phyloP scores from a whole-genome alignment of 2,113 vertebrate genomes.

The Tachycineta bicolor region DNA sequence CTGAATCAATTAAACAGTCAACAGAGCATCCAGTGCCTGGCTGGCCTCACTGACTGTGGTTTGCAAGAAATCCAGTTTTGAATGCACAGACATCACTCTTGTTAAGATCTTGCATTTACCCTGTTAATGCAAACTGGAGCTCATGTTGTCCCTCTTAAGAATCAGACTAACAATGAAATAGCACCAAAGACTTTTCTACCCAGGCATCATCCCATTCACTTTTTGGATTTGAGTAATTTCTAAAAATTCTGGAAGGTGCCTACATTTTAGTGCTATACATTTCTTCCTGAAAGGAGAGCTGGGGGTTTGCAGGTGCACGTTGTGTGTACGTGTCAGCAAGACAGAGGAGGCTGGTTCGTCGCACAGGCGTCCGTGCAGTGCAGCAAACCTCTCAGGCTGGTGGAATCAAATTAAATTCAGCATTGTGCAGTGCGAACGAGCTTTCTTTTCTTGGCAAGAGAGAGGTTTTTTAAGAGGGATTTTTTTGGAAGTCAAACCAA shows the following conservation, averaged over 20 bases:
- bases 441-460: neutral
- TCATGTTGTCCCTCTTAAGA: neutral
- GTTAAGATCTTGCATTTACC: neutral
- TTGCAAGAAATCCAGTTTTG: neutral
- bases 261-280: neutral
- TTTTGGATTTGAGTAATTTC: neutral
- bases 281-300: neutral
- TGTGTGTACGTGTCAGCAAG: neutral
- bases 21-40: neutral
- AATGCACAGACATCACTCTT: neutral
- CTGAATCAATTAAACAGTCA: neutral
- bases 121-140: neutral
- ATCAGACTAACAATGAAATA: neutral
- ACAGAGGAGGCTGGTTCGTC: accelerated
- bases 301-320: neutral
- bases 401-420: neutral
- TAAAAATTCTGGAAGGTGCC: neutral
- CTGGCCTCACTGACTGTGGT: neutral
- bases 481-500: neutral
- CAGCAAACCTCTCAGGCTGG: neutral
- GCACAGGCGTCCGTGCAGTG: neutral
- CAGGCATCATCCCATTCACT: neutral
- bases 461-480: neutral
- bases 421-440: neutral
- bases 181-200: neutral